Evolutionary conservation across 64 coral and sea anemone genomes (phyloP).

Genomic region (Montipora foliosa): DNA sequence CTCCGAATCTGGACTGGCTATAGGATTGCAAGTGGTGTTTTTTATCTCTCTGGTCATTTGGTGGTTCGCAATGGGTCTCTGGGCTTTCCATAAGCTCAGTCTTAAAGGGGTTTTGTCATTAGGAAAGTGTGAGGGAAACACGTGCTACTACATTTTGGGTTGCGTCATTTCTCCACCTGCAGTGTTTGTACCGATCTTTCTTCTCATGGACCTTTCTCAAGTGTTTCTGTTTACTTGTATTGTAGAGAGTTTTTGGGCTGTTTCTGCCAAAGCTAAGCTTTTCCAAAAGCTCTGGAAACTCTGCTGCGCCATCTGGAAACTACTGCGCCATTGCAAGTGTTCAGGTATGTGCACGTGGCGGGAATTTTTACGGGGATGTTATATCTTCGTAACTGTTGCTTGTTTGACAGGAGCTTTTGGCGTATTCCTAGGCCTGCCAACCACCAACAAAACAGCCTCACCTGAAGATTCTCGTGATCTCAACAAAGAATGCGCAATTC

Average conservation of each 20-base stretch:
- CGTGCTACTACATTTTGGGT: background rate
- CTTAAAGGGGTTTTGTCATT: background rate
- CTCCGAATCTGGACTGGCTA: no score
- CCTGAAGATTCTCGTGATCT: slow-evolving; percentile 59
- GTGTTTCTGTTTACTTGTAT: slow-evolving; percentile 45
- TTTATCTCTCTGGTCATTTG: background rate
- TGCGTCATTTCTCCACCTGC: background rate
- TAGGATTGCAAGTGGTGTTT: no score
- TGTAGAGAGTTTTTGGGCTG: background rate
- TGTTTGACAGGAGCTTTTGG: background rate
- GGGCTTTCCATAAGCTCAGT: slow-evolving; percentile 4
- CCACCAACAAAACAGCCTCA: slow-evolving; percentile 47
- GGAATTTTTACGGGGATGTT: background rate
- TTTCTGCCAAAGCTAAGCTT: no score
- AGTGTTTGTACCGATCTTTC: background rate
- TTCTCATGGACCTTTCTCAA: slow-evolving; percentile 29
- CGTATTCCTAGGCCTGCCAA: slow-evolving; percentile 37
- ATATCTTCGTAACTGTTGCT: background rate
- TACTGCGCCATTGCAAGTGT: no score
- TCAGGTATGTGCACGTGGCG: no score
- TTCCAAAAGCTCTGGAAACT: no score
- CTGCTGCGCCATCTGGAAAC: no score
- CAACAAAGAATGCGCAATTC: slow-evolving; percentile 59
- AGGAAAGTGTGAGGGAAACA: background rate
- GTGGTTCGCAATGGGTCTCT: background rate